A percentile compares a stretch with the other conserved stretches of the same genome.
These are phyloP conservation scores for Endotricha flammealis DNA, from an alignment of 2,888 invertebrate species.

Conservation along the genomic window DNA sequence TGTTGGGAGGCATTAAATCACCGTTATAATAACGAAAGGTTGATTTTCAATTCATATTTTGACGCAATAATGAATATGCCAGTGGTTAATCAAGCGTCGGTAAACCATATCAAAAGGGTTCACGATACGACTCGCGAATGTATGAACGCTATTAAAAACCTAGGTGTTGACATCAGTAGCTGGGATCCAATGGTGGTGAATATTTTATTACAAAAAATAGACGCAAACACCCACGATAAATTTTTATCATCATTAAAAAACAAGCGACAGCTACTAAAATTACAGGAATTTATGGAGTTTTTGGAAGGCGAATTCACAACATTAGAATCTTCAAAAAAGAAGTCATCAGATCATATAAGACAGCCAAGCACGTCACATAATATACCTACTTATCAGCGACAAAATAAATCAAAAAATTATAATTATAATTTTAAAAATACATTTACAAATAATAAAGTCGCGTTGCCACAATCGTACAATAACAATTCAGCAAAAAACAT, in stretches of 20 bases:
- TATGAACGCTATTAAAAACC: conserved; percentile 22
- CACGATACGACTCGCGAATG: conserved; percentile 18
- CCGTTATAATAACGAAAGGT: conserved; percentile 18
- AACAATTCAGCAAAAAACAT: not conserved
- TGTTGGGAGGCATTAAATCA: conserved; percentile 24
- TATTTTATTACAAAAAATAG: conserved; percentile 18
- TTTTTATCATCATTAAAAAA: conserved; percentile 16
- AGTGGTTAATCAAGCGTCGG: conserved; percentile 14
- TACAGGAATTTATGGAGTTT: conserved; percentile 18
- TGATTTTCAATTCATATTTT: conserved; percentile 10
- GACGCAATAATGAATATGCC: conserved; percentile 18
- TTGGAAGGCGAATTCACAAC: conserved; percentile 20
- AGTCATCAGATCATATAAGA: conserved; percentile 6
- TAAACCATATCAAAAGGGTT: conserved; percentile 14
- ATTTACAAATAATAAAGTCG: conserved; percentile 4
- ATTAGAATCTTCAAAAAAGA: conserved; percentile 14
- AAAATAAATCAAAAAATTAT: not conserved
- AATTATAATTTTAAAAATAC: too few species aligned
- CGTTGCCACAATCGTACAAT: not conserved
- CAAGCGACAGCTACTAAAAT: conserved; percentile 14
- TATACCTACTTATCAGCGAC: not conserved
- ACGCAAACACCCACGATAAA: conserved; percentile 16
- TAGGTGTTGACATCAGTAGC: conserved; percentile 13
- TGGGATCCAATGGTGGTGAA: conserved; percentile 23
- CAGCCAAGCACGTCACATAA: not conserved